Evolutionary conservation across 1,140 invertebrate genomes (phyloP).

Genomic region (Zophobas atratus): DNA sequence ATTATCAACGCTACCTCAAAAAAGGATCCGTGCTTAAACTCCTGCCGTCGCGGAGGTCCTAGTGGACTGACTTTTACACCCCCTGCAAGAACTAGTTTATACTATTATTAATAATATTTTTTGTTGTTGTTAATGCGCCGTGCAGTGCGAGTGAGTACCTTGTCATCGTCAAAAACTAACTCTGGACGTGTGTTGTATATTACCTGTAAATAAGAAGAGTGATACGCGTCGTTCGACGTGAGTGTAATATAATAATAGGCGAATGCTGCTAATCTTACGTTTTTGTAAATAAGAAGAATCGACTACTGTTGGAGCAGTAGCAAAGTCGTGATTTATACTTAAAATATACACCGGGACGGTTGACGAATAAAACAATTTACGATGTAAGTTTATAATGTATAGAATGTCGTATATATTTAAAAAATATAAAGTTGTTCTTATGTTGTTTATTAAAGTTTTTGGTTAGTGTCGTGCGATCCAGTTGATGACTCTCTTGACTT

Average conservation of each 20-base stretch:
- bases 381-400: constrained; percentile 65
- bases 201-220: constrained; percentile 61
- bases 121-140: constrained; percentile 47
- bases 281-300: constrained; percentile 57
- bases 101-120: constrained; percentile 43
- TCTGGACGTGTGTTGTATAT: constrained; percentile 51
- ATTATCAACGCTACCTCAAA: constrained; percentile 60
- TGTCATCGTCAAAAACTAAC: constrained; percentile 41
- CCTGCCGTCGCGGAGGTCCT: constrained; percentile 60
- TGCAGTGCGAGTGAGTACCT: constrained; percentile 60
- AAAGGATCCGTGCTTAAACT: constrained; percentile 37
- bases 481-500: constrained; percentile 45
- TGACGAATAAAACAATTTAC: constrained; percentile 63
- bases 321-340: constrained; percentile 66
- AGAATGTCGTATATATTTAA: constrained; percentile 65
- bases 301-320: constrained; percentile 47
- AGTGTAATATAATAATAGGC: constrained; percentile 61
- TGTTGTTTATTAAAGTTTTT: constrained; percentile 59
- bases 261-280: constrained; percentile 55
- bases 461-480: constrained; percentile 51
- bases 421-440: constrained; percentile 62
- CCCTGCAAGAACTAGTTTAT: constrained; percentile 24
- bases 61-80: constrained; percentile 53
- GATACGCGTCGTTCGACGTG: constrained; percentile 54
- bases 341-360: constrained; percentile 62